phyloP scores from a whole-genome alignment of 2,113 vertebrate species.

The Chauna torquata region DNA sequence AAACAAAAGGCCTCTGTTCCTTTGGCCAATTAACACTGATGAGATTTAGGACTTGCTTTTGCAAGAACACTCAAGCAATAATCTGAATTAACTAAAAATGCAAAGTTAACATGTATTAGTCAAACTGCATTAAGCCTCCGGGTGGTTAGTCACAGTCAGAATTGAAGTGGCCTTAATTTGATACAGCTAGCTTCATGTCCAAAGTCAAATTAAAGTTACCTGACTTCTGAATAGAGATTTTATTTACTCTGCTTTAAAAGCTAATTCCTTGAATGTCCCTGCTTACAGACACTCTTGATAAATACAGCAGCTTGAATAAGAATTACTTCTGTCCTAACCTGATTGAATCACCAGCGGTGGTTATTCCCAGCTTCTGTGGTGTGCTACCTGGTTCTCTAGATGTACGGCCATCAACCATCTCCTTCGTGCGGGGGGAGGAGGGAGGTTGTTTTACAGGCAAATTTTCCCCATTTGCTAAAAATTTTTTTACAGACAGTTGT shows the following conservation, averaged over 20 bases:
- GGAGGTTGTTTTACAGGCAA: background rate
- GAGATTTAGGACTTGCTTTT: background rate
- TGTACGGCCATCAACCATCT: background rate
- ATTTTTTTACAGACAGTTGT: background rate
- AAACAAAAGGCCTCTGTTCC: background rate
- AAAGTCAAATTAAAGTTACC: background rate
- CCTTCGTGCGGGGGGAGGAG: background rate
- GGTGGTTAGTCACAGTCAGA: background rate
- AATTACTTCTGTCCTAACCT: background rate
- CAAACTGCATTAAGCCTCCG: background rate
- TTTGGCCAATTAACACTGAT: background rate
- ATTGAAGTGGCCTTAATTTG: slow-evolving; percentile 10
- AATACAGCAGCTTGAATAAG: background rate
- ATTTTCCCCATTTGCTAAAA: background rate
- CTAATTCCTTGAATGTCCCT: background rate
- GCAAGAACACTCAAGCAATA: background rate
- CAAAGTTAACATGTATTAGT: background rate
- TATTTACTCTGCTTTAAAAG: background rate
- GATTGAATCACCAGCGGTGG: background rate
- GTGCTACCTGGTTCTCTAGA: background rate
- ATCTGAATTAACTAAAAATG: background rate
- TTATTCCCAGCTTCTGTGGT: background rate
- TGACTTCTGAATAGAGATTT: background rate
- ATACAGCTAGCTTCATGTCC: background rate
- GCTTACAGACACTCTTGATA: background rate